Percentiles rank a stretch among this genome's conserved stretches.
These are phyloP conservation scores for Xestoiulus laeticollis DNA, from an alignment of 2,888 invertebrate species.

Conservation along the genomic window DNA sequence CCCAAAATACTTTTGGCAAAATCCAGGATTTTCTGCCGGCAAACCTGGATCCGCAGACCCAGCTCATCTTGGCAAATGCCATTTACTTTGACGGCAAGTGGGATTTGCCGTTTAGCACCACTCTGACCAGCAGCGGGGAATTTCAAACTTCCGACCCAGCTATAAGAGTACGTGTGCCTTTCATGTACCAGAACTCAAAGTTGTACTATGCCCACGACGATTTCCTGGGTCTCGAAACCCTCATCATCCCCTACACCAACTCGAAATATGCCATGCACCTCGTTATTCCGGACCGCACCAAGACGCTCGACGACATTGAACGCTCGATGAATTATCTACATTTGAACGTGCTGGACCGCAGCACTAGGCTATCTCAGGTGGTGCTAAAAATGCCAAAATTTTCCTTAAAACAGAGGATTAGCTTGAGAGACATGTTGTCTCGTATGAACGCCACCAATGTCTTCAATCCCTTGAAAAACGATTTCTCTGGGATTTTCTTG, in stretches of 20 bases:
- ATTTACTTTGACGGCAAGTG: slow-evolving; percentile 48
- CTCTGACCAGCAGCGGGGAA: background rate
- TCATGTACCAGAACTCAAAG: background rate
- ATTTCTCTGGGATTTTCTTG: slow-evolving; percentile 43
- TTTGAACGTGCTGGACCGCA: background rate
- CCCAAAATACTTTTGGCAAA: background rate
- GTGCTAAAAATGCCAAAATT: slow-evolving; percentile 48
- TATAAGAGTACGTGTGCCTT: background rate
- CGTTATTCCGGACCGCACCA: background rate
- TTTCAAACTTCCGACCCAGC: slow-evolving; percentile 43
- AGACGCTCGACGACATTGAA: background rate
- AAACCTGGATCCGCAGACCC: slow-evolving; percentile 41
- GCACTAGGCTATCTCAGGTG: background rate
- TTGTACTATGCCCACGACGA: slow-evolving; percentile 36
- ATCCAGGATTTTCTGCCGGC: slow-evolving; percentile 28
- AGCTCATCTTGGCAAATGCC: slow-evolving; percentile 46
- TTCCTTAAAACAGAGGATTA: background rate
- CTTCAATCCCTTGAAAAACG: slow-evolving; percentile 48
- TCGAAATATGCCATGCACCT: slow-evolving; percentile 49
- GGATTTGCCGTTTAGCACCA: slow-evolving; percentile 11
- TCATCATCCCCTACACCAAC: slow-evolving; percentile 46
- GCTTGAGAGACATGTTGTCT: slow-evolving; percentile 41
- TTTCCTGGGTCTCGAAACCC: slow-evolving; percentile 27
- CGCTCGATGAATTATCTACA: background rate
- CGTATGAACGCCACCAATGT: slow-evolving; percentile 16